phyloP scores from a whole-genome alignment of 1,140 invertebrate species.

The Penaeus vannamei region DNA sequence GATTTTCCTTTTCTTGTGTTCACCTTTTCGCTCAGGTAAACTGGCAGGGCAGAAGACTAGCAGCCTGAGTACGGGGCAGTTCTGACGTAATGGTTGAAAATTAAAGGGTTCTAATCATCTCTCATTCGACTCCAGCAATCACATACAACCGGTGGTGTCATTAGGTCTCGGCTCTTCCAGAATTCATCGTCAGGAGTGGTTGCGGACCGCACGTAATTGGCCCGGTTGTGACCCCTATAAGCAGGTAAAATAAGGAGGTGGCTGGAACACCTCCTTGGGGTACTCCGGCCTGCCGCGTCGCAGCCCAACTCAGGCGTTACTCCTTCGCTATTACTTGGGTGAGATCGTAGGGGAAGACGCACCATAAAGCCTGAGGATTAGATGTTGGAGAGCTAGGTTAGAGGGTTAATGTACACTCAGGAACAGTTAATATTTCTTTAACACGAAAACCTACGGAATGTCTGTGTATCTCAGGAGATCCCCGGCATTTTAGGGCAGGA shows the following conservation, averaged over 20 bases:
- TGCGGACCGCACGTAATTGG: slow-evolving; percentile 8
- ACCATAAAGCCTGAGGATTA: slow-evolving; percentile 53
- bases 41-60: slow-evolving; percentile 14
- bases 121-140: slow-evolving; percentile 66
- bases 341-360: slow-evolving; percentile 51
- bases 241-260: not conserved
- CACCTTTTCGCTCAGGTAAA: slow-evolving; percentile 50
- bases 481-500: not conserved
- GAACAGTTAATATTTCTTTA: slow-evolving; percentile 58
- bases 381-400: slow-evolving; percentile 50
- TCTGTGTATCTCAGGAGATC: not conserved
- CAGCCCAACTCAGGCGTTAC: slow-evolving; percentile 28
- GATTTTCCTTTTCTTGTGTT: slow-evolving; percentile 19
- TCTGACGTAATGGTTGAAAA: slow-evolving; percentile 65
- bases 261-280: not conserved
- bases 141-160: slow-evolving; percentile 65
- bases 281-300: not conserved
- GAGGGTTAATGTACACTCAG: slow-evolving; percentile 52
- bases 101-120: slow-evolving; percentile 67
- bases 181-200: slow-evolving; percentile 45
- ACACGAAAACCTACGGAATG: slow-evolving; percentile 26
- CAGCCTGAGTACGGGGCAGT: slow-evolving; percentile 46
- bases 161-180: slow-evolving; percentile 54
- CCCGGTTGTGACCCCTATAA: not conserved
- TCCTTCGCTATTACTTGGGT: slow-evolving; percentile 54